Evolutionary conservation across 2,797 vertebrate species (phyloP).

Genomic region (Sphenodon punctatus): DNA sequence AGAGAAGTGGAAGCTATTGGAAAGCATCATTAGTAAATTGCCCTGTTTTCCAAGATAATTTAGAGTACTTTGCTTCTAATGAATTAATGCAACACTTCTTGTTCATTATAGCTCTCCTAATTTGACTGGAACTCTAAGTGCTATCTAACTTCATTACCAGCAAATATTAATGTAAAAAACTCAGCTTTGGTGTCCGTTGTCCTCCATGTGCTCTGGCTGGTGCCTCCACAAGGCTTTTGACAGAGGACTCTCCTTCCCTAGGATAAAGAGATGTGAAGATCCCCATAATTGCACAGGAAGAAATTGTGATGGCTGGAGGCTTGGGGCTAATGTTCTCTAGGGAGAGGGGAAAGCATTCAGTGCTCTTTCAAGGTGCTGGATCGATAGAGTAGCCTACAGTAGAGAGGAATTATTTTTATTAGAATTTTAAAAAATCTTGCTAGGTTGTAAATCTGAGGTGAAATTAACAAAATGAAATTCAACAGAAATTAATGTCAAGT

Average conservation of each 20-base stretch:
- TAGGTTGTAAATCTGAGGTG: too few species aligned
- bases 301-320: neutral
- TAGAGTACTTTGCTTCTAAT: conserved; percentile 33
- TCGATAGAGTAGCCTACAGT: neutral
- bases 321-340: neutral
- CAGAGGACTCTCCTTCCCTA: neutral
- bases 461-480: too few species aligned
- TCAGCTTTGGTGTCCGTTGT: neutral
- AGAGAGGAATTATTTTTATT: neutral
- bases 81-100: conserved; percentile 35
- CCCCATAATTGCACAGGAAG: too few species aligned
- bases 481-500: too few species aligned
- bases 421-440: too few species aligned
- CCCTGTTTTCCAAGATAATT: conserved; percentile 31
- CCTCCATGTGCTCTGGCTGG: fast-evolving
- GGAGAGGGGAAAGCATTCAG: neutral
- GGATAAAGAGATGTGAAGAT: neutral
- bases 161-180: neutral
- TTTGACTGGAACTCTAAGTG: conserved; percentile 9
- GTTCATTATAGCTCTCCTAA: conserved; percentile 39
- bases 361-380: neutral
- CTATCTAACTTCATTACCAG: conserved; percentile 5
- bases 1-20: neutral
- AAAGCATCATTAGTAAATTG: neutral
- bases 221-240: neutral